These are phyloP conservation scores for Lasioglossum figueresi DNA, from an alignment of 2,888 invertebrate genomes.

Conservation along the genomic window DNA sequence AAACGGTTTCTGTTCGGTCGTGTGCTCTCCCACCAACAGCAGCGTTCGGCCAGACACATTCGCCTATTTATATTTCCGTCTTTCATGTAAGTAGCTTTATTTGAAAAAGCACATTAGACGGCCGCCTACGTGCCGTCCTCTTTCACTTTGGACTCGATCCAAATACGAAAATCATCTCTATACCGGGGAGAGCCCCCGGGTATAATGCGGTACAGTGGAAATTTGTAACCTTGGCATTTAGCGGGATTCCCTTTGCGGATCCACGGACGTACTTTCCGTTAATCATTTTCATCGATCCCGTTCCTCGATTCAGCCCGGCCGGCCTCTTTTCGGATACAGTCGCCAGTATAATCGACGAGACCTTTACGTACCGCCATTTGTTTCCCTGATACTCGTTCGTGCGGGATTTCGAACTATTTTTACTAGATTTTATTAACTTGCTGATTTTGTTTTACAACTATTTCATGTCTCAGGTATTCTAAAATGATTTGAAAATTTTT, in stretches of 20 bases:
- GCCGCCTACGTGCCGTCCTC: slow-evolving; percentile 40
- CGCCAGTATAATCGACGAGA: neutral
- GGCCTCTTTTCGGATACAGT: neutral
- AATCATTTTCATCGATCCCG: slow-evolving; percentile 33
- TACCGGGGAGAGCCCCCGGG: slow-evolving; percentile 2
- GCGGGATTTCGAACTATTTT: neutral
- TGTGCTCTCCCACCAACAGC: neutral
- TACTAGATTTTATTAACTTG: neutral
- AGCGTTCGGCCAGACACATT: slow-evolving; percentile 36
- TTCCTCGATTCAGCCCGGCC: neutral
- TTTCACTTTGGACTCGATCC: slow-evolving; percentile 54
- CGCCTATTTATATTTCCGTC: slow-evolving; percentile 61
- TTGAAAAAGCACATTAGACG: slow-evolving; percentile 65
- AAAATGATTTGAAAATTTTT: neutral
- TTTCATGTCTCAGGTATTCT: neutral
- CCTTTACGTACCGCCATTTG: neutral
- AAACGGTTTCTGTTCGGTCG: slow-evolving; percentile 23
- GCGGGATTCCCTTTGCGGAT: slow-evolving; percentile 26
- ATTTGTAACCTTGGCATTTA: slow-evolving; percentile 62
- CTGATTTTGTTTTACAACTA: neutral
- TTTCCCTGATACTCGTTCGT: neutral
- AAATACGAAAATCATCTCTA: slow-evolving; percentile 61
- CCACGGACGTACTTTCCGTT: slow-evolving; percentile 13
- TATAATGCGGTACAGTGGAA: slow-evolving; percentile 42
- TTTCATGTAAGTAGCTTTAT: slow-evolving; percentile 61